A percentile compares a stretch with the other conserved stretches of the same genome.
phyloP scores from a whole-genome alignment of 2,888 invertebrate genomes.

The Polyommatus icarus region DNA sequence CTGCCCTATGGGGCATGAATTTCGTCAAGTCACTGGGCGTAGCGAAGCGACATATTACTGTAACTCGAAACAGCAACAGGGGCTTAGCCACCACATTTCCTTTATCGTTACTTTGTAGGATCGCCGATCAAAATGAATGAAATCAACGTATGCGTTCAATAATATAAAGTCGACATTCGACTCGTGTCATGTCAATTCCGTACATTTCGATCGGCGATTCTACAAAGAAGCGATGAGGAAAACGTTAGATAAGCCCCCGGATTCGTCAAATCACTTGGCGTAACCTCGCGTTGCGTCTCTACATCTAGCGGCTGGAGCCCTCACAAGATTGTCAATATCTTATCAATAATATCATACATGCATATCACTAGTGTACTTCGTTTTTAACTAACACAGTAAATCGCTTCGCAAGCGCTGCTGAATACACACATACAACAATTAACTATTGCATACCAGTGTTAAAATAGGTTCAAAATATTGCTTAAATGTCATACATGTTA shows the following conservation, averaged over 20 bases:
- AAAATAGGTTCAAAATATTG: not conserved
- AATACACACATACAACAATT: not conserved
- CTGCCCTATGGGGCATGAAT: not conserved
- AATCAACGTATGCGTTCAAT: too few relatives aligned
- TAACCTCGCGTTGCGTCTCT: not conserved
- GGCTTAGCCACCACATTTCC: too few relatives aligned
- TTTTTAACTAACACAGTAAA: not conserved
- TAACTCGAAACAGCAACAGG: not conserved
- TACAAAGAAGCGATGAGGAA: too few relatives aligned
- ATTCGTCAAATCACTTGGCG: not conserved
- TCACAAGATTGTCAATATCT: constrained; percentile 6
- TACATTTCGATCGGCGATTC: too few relatives aligned
- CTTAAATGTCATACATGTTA: not conserved
- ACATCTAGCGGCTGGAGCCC: not conserved
- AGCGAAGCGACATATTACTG: not conserved
- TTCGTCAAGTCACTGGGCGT: not conserved
- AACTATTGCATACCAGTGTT: not conserved
- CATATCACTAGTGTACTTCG: not conserved
- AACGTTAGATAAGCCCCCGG: not conserved
- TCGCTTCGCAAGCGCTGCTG: not conserved
- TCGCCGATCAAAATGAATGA: too few relatives aligned
- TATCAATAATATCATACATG: constrained; percentile 6
- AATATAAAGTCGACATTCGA: too few relatives aligned
- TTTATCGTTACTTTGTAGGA: too few relatives aligned
- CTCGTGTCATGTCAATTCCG: too few relatives aligned